Percentiles rank a stretch among this genome's conserved stretches.
These are phyloP conservation scores for Micromys minutus DNA, from an alignment of 2,113 vertebrate genomes.

Conservation along the genomic window DNA sequence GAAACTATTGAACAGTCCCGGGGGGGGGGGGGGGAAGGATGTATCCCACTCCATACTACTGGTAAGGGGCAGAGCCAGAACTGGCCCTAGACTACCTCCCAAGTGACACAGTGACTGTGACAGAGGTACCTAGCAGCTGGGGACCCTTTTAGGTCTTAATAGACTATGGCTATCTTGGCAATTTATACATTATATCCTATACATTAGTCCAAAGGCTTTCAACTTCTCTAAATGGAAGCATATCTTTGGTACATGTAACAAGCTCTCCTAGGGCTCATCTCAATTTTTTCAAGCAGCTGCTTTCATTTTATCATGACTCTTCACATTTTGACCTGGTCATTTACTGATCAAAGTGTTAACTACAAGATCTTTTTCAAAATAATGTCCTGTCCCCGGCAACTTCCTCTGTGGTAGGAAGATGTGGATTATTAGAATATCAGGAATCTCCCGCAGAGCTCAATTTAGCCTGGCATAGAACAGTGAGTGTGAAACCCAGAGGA, in stretches of 20 bases:
- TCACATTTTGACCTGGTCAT: not conserved
- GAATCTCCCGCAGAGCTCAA: not conserved
- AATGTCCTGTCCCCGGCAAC: not conserved
- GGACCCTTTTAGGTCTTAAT: not conserved
- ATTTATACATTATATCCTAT: not conserved
- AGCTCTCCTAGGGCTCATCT: not conserved
- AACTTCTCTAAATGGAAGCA: not conserved
- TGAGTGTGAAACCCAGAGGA: not conserved
- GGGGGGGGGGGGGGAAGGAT: not conserved
- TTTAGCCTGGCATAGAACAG: not conserved
- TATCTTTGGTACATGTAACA: not conserved
- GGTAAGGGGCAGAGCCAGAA: not conserved
- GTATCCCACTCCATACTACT: not conserved
- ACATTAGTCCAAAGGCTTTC: not conserved
- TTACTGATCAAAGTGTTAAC: not conserved
- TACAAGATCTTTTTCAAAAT: constrained; percentile 9
- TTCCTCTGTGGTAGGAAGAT: not conserved
- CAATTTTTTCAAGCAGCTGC: not conserved
- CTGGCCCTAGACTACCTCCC: not conserved
- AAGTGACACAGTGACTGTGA: not conserved
- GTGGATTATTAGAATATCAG: not conserved
- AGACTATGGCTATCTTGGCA: not conserved
- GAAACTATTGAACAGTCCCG: not conserved
- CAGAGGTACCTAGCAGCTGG: not conserved
- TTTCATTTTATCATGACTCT: not conserved